Percentiles rank a stretch among this genome's conserved stretches.
Evolutionary conservation across 2,888 invertebrate genomes (phyloP).

Genomic region (Drosophila mercatorum): DNA sequence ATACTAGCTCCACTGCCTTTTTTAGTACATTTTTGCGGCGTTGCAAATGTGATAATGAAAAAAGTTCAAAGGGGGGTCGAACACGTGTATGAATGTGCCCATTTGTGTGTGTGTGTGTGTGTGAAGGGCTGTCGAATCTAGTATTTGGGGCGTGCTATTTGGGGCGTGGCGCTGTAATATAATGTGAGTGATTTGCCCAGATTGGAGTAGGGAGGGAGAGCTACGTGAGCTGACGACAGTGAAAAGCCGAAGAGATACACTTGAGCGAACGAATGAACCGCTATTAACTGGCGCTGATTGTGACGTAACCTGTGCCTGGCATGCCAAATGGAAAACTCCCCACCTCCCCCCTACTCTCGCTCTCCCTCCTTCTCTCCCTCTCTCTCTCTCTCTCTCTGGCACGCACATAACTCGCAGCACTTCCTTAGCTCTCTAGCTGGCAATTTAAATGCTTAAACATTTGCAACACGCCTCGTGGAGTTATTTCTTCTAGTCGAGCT

Average conservation of each 20-base stretch:
- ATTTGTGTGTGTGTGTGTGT: neutral
- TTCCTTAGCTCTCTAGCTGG: slow-evolving; percentile 22
- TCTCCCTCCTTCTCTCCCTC: neutral
- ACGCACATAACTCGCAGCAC: slow-evolving; percentile 4
- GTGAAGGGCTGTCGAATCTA: neutral
- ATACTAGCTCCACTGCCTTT: too few relatives aligned
- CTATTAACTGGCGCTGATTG: slow-evolving; percentile 40
- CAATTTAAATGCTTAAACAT: slow-evolving; percentile 63
- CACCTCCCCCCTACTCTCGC: neutral
- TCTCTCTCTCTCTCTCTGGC: neutral
- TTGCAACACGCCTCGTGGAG: slow-evolving; percentile 50
- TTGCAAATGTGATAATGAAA: slow-evolving; percentile 38
- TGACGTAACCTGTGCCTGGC: slow-evolving; percentile 39
- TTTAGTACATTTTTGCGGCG: slow-evolving; percentile 6
- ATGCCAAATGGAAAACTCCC: slow-evolving; percentile 25
- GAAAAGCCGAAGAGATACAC: slow-evolving; percentile 13
- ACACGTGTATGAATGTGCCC: neutral
- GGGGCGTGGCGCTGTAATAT: slow-evolving; percentile 9
- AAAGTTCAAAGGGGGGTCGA: slow-evolving; percentile 19
- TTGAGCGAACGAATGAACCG: slow-evolving; percentile 22
- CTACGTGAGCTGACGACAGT: slow-evolving; percentile 16
- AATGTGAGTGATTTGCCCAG: slow-evolving; percentile 47
- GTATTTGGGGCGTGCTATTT: slow-evolving; percentile 33
- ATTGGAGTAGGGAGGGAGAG: neutral
- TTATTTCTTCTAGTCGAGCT: slow-evolving; percentile 14